phyloP scores from a whole-genome alignment of 2,113 vertebrate genomes.

The Manacus vitellinus region DNA sequence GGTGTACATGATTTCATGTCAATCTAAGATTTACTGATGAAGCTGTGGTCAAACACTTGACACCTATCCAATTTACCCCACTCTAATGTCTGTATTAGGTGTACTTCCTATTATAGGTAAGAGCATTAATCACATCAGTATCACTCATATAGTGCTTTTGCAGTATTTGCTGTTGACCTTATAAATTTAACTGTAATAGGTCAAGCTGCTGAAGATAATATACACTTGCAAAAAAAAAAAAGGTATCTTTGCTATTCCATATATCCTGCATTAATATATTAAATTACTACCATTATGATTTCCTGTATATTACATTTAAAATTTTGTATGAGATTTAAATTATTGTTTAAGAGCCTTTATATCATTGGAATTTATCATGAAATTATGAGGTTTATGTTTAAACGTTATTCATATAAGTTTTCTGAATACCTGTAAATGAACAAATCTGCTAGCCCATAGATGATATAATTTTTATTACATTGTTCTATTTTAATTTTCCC shows the following conservation, averaged over 20 bases:
- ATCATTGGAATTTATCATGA: not conserved
- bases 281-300: not conserved
- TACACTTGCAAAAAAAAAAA: not conserved
- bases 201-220: not conserved
- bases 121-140: not conserved
- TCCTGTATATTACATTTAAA: not conserved
- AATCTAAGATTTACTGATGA: not conserved
- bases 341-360: not conserved
- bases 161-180: not conserved
- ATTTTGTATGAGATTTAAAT: not conserved
- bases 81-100: not conserved
- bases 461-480: not conserved
- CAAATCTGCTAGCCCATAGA: not conserved
- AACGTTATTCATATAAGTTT: not conserved
- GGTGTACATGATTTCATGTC: not conserved
- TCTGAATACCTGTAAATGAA: not conserved
- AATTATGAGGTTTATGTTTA: not conserved
- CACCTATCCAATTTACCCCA: not conserved
- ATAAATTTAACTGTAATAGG: not conserved
- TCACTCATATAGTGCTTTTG: not conserved
- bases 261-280: not conserved
- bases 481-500: conserved; percentile 43
- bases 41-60: not conserved
- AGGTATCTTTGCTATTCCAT: not conserved
- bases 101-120: not conserved